A percentile compares a stretch with the other conserved stretches of the same genome.
phyloP scores from a whole-genome alignment of 2,113 vertebrate species.

The Albula goreensis region DNA sequence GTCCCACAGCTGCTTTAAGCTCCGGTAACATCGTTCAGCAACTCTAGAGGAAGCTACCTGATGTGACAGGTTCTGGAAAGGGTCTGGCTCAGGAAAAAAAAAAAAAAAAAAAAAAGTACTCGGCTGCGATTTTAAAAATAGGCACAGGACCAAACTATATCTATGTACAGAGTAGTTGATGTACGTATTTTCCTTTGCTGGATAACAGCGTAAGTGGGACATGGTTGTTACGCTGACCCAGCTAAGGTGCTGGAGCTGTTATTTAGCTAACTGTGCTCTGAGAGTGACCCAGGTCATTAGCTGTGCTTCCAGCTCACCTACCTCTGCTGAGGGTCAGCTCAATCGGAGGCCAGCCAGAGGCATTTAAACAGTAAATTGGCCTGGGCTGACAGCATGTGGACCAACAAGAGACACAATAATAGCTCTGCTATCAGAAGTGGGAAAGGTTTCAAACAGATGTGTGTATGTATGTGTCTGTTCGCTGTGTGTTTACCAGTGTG shows the following conservation, averaged over 20 bases:
- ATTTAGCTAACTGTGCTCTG: background rate
- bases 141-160: too few relatives aligned
- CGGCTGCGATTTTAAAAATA: too few relatives aligned
- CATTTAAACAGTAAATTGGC: background rate
- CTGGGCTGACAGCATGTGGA: background rate
- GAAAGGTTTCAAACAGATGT: too few relatives aligned
- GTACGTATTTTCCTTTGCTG: background rate
- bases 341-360: background rate
- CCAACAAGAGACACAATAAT: background rate
- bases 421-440: background rate
- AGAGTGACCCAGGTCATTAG: background rate
- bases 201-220: background rate
- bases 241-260: background rate
- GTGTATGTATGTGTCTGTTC: background rate
- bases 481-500: background rate
- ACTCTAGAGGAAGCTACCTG: too few relatives aligned
- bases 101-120: too few relatives aligned
- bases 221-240: background rate
- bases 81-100: too few relatives aligned
- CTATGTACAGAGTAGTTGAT: background rate
- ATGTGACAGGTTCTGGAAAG: too few relatives aligned
- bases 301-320: background rate
- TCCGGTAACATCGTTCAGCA: too few relatives aligned
- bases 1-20: too few relatives aligned
- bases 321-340: background rate